Percentiles rank a stretch among this genome's conserved stretches.
Evolutionary conservation across 2,888 invertebrate species (phyloP).

Genomic region (Coelinius sp.): DNA sequence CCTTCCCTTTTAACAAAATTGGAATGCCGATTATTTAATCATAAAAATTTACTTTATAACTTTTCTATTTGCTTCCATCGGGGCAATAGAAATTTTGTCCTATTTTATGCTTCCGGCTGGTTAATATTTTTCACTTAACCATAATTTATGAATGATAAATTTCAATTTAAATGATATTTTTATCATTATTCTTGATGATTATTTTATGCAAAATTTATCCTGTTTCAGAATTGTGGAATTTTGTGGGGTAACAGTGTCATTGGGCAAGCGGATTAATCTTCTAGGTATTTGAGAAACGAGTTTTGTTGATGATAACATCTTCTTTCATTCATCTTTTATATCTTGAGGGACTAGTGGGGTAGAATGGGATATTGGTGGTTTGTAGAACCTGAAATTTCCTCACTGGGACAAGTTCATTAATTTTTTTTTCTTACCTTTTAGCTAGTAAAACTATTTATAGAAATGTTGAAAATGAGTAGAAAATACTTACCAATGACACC

Average conservation of each 20-base stretch:
- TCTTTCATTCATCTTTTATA: not conserved
- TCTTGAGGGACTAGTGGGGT: not conserved
- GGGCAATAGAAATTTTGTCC: slow-evolving; percentile 1
- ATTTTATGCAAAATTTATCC: not conserved
- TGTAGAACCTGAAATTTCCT: not conserved
- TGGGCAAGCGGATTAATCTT: not conserved
- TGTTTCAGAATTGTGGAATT: no score
- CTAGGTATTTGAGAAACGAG: not conserved
- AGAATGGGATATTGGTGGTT: not conserved
- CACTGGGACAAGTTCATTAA: not conserved
- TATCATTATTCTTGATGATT: not conserved
- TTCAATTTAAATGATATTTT: not conserved
- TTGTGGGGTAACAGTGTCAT: not conserved
- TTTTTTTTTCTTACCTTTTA: not conserved
- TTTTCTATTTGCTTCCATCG: not conserved
- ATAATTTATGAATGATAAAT: slow-evolving; percentile 12
- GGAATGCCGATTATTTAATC: not conserved
- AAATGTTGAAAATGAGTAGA: not conserved
- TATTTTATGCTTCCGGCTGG: slow-evolving; percentile 17
- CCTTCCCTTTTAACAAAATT: not conserved
- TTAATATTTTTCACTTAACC: not conserved
- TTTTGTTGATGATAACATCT: not conserved
- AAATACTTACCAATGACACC: slow-evolving; percentile 62
- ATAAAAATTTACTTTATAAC: not conserved
- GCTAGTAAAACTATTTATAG: not conserved